Base-by-base conservation (phyloP, 2,113 vertebrate species). In the Zeus faber region DNA sequence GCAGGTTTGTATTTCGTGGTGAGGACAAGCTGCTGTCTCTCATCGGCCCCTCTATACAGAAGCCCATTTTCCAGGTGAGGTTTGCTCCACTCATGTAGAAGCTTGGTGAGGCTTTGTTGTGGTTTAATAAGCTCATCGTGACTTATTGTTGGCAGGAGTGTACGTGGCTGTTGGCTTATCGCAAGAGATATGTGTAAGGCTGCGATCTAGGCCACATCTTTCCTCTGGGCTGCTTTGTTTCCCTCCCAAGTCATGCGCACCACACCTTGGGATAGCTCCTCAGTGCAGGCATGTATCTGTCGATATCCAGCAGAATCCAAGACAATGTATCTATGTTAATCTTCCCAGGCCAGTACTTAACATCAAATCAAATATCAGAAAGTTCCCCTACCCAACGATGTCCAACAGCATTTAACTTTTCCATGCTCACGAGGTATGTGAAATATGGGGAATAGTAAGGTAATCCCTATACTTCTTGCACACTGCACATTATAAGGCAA, bases 351-450 rank as follows among this genome's bases (percentile, higher is more conserved):
- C 40, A 3, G 3, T 7, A 10, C 7, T 35, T 3, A 13, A 27
- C 3, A 2, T 49, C 46, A 25, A 24, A 24, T 1, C 10, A 9
- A 16, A 49, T 25, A 13, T 49, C 46, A 13, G 46, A 4, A 16
- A 49, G 21, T 6, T 49, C 3, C 23, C 22, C 21, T n/a, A 49
- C 47, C 47, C 47, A 49, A 24, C 2, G 24, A 0, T 54, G 35
- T 21, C 51, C 45, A 13, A 55, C 45, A 25, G 49, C 43, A 45
- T 45, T 21, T 9, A 45, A 5, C 10, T 20, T 45, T 10, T 17
- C 43, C 6, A 6, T 45, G 22, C 43, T 45, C 2, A 44, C 6
- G 16, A 44, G 5, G 21, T 44, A 44, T 20, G 41, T 44, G 2
- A 44, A 44, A 10, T 17, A 9, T 7, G 41, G 41, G 7, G 41